Evolutionary conservation across 2,888 invertebrate genomes (phyloP).

Genomic region (Ormyrus labotus): DNA sequence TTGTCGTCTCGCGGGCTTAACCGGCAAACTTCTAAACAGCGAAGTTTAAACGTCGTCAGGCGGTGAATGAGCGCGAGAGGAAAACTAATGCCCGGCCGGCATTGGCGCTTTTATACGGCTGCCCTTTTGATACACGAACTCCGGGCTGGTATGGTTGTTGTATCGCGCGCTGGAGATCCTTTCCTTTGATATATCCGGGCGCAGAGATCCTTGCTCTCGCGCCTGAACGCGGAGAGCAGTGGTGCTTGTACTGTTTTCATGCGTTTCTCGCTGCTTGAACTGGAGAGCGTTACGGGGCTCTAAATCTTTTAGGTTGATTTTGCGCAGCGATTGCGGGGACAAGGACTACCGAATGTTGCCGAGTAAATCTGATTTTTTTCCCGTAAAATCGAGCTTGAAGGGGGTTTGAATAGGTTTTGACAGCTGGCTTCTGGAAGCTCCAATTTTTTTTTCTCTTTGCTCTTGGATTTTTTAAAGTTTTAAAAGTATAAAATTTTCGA

Average conservation of each 20-base stretch:
- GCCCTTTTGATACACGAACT: background rate
- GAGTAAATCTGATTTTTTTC: too few relatives aligned
- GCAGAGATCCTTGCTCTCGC: slow-evolving; percentile 2
- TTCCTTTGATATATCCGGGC: slow-evolving; percentile 31
- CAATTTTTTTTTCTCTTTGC: too few relatives aligned
- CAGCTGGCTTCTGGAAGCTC: too few relatives aligned
- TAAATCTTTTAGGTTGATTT: background rate
- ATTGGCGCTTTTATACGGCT: slow-evolving; percentile 28
- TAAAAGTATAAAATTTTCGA: too few relatives aligned
- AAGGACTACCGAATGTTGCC: too few relatives aligned
- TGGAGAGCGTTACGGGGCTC: background rate
- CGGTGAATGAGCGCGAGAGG: slow-evolving; percentile 22
- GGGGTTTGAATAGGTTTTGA: too few relatives aligned
- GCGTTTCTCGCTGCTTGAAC: background rate
- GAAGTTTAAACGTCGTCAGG: slow-evolving; percentile 58
- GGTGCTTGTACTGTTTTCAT: background rate
- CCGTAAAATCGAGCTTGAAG: too few relatives aligned
- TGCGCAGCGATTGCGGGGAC: too few relatives aligned
- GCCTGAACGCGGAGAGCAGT: background rate
- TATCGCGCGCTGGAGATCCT: slow-evolving; percentile 27
- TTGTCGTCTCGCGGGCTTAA: slow-evolving; percentile 20
- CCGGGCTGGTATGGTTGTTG: background rate
- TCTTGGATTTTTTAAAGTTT: too few relatives aligned
- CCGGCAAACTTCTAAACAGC: slow-evolving; percentile 57
- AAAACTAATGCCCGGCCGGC: slow-evolving; percentile 22